phyloP scores from a whole-genome alignment of 2,113 vertebrate species.

The Calyptomena viridis region DNA sequence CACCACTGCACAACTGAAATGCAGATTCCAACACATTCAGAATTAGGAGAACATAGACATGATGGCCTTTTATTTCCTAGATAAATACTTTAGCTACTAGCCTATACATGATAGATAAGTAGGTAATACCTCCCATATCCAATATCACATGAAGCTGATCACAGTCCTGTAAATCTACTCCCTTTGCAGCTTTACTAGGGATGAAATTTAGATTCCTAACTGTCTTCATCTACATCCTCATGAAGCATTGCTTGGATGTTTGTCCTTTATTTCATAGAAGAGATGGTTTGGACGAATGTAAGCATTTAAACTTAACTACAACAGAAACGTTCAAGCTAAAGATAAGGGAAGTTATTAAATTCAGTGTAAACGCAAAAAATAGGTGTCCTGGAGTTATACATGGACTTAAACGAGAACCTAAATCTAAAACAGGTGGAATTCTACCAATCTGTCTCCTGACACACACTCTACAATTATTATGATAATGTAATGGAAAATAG shows the following conservation, averaged over 20 bases:
- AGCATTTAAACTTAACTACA: not conserved
- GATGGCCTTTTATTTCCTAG: not conserved
- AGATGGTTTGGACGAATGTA: not conserved
- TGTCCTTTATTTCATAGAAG: not conserved
- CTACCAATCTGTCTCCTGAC: not conserved
- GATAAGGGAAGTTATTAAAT: not conserved
- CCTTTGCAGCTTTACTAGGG: not conserved
- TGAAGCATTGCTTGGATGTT: not conserved
- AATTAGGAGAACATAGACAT: not conserved
- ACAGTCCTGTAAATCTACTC: not conserved
- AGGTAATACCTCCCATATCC: not conserved
- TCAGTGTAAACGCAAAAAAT: not conserved
- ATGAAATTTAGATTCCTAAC: not conserved
- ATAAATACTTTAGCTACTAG: not conserved
- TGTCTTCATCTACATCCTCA: not conserved
- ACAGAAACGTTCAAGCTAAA: not conserved
- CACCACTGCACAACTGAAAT: not conserved
- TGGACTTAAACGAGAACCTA: not conserved
- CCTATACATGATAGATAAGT: not conserved
- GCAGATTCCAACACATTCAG: not conserved
- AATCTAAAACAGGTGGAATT: not conserved
- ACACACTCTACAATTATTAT: not conserved
- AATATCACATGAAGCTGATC: not conserved
- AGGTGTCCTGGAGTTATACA: not conserved
- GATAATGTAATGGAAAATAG: not conserved